phyloP scores from a whole-genome alignment of 2,888 invertebrate genomes.

The Phengaris arion region DNA sequence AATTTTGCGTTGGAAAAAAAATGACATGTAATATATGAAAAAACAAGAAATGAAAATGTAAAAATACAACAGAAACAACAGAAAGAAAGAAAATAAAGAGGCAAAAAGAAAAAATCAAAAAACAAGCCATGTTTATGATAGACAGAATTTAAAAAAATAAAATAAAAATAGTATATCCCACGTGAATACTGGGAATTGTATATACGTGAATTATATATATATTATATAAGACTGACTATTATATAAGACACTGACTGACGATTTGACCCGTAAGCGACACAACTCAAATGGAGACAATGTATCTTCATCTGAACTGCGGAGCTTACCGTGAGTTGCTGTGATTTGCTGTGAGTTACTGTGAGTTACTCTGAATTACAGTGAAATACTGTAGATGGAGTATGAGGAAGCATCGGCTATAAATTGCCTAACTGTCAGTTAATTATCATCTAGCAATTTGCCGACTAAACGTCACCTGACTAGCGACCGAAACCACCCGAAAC shows the following conservation, averaged over 20 bases:
- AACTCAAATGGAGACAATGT: conserved; percentile 30
- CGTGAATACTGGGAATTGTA: too few relatives aligned
- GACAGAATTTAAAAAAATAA: too few relatives aligned
- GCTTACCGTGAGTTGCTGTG: conserved; percentile 46
- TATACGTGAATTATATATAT: too few relatives aligned
- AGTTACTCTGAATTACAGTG: conserved; percentile 3
- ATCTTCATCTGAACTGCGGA: conserved; percentile 32
- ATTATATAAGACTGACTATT: too few relatives aligned
- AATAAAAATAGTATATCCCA: too few relatives aligned
- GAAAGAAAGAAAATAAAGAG: too few relatives aligned
- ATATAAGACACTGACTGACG: conserved; percentile 16
- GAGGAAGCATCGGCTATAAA: conserved; percentile 47
- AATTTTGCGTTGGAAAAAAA: too few relatives aligned
- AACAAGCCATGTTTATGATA: too few relatives aligned
- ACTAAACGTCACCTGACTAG: conserved; percentile 30
- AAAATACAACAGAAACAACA: too few relatives aligned
- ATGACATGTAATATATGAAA: too few relatives aligned
- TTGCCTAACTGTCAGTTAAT: conserved; percentile 54
- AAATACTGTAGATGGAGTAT: conserved; percentile 13
- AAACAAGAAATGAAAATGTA: too few relatives aligned
- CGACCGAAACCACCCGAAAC: conserved; percentile 25
- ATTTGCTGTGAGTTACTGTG: conserved; percentile 37
- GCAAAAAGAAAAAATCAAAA: too few relatives aligned
- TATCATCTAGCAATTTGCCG: conserved; percentile 67
- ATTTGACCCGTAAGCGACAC: conserved; percentile 25